phyloP scores from a whole-genome alignment of 2,113 vertebrate genomes.

The Camelus bactrianus region DNA sequence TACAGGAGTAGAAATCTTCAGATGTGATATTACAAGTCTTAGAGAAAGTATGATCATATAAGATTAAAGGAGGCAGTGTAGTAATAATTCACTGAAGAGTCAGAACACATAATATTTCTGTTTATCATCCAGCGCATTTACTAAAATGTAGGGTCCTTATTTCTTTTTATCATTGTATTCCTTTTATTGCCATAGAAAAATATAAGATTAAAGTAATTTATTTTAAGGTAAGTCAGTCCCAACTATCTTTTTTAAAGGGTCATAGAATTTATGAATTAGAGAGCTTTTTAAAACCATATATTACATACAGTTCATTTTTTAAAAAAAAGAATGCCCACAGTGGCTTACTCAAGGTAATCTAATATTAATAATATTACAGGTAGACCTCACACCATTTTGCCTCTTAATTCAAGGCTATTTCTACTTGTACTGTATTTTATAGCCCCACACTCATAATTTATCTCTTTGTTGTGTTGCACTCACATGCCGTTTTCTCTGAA shows the following conservation, averaged over 20 bases:
- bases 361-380: not conserved
- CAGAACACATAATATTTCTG: constrained; percentile 16
- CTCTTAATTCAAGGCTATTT: not conserved
- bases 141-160: not conserved
- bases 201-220: constrained; percentile 8
- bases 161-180: not conserved
- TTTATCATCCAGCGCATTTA: not conserved
- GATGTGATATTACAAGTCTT: not conserved
- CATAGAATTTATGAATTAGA: not conserved
- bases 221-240: not conserved
- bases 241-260: not conserved
- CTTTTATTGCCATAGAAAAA: not conserved
- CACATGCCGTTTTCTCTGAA: not conserved
- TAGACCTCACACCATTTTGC: not conserved
- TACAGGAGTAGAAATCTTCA: not conserved
- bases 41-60: not conserved
- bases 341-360: not conserved
- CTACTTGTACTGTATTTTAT: not conserved
- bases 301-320: not conserved
- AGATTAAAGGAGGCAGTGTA: not conserved
- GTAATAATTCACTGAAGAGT: not conserved
- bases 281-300: not conserved
- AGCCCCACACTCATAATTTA: not conserved
- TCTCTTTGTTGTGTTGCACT: not conserved
- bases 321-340: not conserved